These are phyloP conservation scores for Fragum whitleyi DNA, from an alignment of 2,888 invertebrate species.

Conservation along the genomic window DNA sequence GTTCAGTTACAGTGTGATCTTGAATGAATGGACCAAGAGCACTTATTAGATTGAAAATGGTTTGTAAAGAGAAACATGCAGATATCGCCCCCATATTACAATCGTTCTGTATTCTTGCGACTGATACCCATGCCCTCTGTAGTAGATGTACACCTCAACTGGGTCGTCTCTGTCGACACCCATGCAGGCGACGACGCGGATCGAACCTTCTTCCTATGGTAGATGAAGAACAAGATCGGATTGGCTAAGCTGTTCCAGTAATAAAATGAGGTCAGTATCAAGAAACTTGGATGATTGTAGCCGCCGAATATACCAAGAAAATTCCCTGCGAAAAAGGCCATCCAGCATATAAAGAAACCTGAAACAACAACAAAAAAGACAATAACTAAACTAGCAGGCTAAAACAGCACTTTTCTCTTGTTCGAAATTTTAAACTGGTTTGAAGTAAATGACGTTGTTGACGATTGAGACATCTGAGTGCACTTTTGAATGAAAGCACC, in stretches of 20 bases:
- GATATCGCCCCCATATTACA: not conserved
- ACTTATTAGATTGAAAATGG: too few species aligned
- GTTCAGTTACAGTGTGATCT: too few species aligned
- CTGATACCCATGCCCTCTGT: not conserved
- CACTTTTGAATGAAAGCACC: too few species aligned
- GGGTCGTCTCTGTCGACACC: not conserved
- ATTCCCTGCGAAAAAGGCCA: not conserved
- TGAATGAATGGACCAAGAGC: too few species aligned
- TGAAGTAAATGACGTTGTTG: too few species aligned
- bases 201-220: conserved; percentile 11
- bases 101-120: not conserved
- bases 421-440: too few species aligned
- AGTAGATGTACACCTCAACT: not conserved
- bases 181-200: not conserved
- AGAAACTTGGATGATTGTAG: not conserved
- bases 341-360: conserved; percentile 26
- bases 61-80: not conserved
- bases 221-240: conserved; percentile 7
- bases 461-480: too few species aligned
- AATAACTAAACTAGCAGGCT: too few species aligned
- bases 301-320: not conserved
- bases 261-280: conserved; percentile 11
- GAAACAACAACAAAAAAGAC: not conserved
- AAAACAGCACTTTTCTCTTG: too few species aligned
- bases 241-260: conserved; percentile 25